These are phyloP conservation scores for Dolomedes plantarius DNA, from an alignment of 2,888 invertebrate species.

Conservation along the genomic window DNA sequence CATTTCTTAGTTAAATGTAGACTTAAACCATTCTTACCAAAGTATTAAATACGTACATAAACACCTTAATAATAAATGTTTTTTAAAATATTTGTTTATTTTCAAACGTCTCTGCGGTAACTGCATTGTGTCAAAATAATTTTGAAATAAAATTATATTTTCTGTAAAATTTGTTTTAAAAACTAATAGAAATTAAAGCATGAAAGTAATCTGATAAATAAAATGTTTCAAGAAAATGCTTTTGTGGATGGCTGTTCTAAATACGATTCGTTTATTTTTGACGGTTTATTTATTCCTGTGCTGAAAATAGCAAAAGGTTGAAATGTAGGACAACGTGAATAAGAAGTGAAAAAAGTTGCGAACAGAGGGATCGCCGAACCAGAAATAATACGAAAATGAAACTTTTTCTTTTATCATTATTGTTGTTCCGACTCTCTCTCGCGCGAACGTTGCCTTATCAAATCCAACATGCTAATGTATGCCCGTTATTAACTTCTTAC, in stretches of 20 bases:
- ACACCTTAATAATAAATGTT: no score
- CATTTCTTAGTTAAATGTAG: no score
- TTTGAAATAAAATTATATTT: no score
- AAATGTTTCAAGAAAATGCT: conserved; percentile 8
- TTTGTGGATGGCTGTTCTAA: conserved; percentile 25
- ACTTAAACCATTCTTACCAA: no score
- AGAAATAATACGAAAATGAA: conserved; percentile 36
- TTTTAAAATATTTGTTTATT: no score
- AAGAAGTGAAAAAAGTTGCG: conserved; percentile 19
- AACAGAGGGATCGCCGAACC: conserved; percentile 43
- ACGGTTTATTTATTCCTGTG: conserved; percentile 54
- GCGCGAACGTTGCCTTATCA: conserved; percentile 35
- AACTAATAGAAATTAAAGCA: no score
- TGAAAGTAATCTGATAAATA: background rate
- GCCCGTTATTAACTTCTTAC: conserved; percentile 58
- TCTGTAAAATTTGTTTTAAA: no score
- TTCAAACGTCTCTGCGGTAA: no score
- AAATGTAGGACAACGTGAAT: conserved; percentile 58
- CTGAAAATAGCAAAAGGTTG: conserved; percentile 59
- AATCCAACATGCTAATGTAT: conserved; percentile 47
- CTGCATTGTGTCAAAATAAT: no score
- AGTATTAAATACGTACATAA: no score
- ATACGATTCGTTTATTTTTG: conserved; percentile 39
- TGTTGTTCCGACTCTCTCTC: background rate
- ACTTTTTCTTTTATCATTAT: conserved; percentile 10